Percentiles rank a stretch among this genome's conserved stretches.
Conservation (phyloP, 2,888 invertebrate genomes). For the Drosophila hawaiiensis region DNA sequence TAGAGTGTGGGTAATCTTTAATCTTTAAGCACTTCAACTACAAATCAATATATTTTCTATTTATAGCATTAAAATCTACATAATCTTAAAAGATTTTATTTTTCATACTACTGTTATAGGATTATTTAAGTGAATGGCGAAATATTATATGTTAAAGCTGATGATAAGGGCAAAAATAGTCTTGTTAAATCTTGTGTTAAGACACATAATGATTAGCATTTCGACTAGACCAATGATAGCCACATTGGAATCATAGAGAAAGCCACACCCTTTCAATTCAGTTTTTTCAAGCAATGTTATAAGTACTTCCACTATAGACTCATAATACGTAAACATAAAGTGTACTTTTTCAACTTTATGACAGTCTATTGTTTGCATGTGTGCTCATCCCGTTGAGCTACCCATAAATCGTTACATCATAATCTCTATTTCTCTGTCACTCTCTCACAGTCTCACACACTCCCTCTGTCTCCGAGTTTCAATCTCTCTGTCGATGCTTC, state of each 20-base stretch:
- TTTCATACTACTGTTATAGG: not conserved
- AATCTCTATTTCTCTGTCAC: slow-evolving; percentile 37
- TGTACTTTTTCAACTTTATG: slow-evolving; percentile 41
- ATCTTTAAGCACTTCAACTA: not conserved
- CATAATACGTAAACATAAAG: slow-evolving; percentile 30
- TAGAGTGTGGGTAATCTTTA: not conserved
- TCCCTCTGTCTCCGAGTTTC: not conserved
- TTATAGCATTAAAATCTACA: not conserved
- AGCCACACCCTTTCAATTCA: not conserved
- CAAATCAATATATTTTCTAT: not conserved
- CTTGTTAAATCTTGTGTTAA: not conserved
- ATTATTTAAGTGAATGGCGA: not conserved
- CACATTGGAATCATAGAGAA: not conserved
- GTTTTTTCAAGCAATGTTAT: slow-evolving; percentile 13
- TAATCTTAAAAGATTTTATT: not conserved
- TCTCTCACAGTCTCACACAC: not conserved
- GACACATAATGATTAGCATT: not conserved
- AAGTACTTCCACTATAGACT: slow-evolving; percentile 7
- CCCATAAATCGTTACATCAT: slow-evolving; percentile 71
- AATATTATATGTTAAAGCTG: not conserved
- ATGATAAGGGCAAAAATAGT: not conserved
- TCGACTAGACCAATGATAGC: not conserved
- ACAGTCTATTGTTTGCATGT: slow-evolving; percentile 52
- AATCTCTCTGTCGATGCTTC: slow-evolving; percentile 2
- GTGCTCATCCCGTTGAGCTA: slow-evolving; percentile 63